phyloP scores from a whole-genome alignment of 2,113 vertebrate genomes.

The Paralichthys olivaceus region DNA sequence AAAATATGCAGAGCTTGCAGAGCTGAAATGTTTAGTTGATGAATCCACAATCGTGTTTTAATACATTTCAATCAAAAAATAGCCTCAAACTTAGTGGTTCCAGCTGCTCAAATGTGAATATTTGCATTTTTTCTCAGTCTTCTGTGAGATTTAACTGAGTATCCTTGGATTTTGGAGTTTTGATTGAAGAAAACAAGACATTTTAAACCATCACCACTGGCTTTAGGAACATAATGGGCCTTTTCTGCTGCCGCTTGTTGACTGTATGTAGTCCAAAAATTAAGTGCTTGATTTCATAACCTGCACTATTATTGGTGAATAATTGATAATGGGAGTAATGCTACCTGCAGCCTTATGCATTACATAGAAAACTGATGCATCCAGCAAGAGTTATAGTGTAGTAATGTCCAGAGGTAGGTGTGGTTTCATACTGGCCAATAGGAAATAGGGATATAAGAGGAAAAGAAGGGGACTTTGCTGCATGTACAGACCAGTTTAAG shows the following conservation, averaged over 20 bases:
- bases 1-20: too few species aligned
- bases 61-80: too few species aligned
- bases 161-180: background rate
- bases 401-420: background rate
- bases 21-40: background rate
- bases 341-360: background rate
- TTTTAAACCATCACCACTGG: background rate
- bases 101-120: background rate
- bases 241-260: background rate
- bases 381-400: background rate
- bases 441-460: background rate
- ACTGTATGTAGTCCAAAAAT: too few species aligned
- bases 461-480: background rate
- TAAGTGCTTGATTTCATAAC: too few species aligned
- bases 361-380: background rate
- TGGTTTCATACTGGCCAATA: background rate
- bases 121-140: background rate
- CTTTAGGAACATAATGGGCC: background rate
- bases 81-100: too few species aligned
- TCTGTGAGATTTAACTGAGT: background rate
- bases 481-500: background rate
- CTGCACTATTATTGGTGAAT: background rate
- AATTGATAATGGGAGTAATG: background rate
- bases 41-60: background rate
- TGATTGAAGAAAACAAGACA: background rate